Evolutionary conservation across 2,888 invertebrate genomes (phyloP), one percentile per base, ranked within the genome.

Genomic region (Caenorhabditis imperialis): DNA sequence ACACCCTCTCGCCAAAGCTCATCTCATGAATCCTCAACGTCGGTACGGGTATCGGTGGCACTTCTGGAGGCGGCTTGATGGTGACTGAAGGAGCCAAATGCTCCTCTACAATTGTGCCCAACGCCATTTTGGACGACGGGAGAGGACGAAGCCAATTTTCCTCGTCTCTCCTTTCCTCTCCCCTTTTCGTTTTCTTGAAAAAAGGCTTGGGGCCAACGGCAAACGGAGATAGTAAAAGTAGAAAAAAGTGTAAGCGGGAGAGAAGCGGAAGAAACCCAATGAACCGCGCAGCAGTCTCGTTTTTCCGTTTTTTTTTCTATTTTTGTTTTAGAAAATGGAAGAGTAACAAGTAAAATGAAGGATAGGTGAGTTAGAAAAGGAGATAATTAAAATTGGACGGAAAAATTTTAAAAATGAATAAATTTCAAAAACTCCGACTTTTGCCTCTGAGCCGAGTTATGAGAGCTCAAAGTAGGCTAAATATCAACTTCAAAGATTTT

Each of bases 51-150:
- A 33, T 27, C 45, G 50, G 67, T 23, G 45, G 44, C 33, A 35
- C 23, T 50, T 50, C 55, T 8, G 61, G 42, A 35, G 57, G 58
- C 33, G 45, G 47, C 16, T 73, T 65, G 38, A 73, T n/a, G n/a
- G n/a, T n/a, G n/a, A n/a, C n/a, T n/a, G n/a, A n/a, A n/a, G n/a
- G 67, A 63, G 45, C 54, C 16, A 47, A 51, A 60, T 75, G 71
- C 73, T 77, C 77, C 44, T 77, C 77, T 33, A 63, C 69, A 69
- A 77, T 77, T 69, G 77, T 77, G 53, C 77, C 77, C 42, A 77
- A 72, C 25, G 77, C 73, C 73, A 73, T 77, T 73, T 70, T 74
- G 57, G 54, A n/a, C n/a, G n/a, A n/a, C n/a, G n/a, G n/a, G n/a
- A n/a, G n/a, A n/a, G n/a, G n/a, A n/a, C n/a, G n/a, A n/a, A n/a